A percentile compares a stretch with the other conserved stretches of the same genome.
Evolutionary conservation across 2,113 vertebrate species (phyloP).

Genomic region (Myotis brandtii): DNA sequence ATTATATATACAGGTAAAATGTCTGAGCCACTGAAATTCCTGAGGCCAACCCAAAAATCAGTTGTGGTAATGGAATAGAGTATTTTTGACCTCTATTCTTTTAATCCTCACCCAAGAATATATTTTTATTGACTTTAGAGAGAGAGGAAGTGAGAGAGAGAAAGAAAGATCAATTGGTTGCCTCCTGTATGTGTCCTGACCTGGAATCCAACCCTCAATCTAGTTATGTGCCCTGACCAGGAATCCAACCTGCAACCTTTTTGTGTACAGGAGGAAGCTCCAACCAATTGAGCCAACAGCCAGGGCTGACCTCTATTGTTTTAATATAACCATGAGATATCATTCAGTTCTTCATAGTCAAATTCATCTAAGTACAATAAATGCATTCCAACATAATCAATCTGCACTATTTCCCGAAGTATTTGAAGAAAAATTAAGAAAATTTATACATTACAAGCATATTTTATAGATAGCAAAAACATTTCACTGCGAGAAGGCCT

Average conservation of each 20-base stretch:
- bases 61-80: background rate
- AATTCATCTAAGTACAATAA: background rate
- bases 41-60: background rate
- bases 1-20: background rate
- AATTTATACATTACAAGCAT: slow-evolving; percentile 23
- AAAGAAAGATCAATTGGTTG: background rate
- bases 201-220: background rate
- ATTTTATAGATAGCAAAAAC: background rate
- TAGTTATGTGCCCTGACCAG: background rate
- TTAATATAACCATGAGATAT: background rate
- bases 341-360: background rate
- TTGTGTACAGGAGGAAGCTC: background rate
- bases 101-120: background rate
- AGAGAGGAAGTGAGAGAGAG: background rate
- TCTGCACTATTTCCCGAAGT: slow-evolving; percentile 28
- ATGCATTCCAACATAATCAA: background rate
- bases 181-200: background rate
- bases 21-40: background rate
- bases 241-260: background rate
- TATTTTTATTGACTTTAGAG: background rate
- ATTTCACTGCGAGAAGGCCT: slow-evolving; percentile 59
- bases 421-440: slow-evolving; percentile 16
- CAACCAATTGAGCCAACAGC: background rate
- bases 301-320: background rate
- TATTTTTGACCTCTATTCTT: background rate